Percentiles rank a stretch among this genome's conserved stretches.
Conservation (phyloP, 2,113 vertebrate genomes). For the Zosterops pallidus region DNA sequence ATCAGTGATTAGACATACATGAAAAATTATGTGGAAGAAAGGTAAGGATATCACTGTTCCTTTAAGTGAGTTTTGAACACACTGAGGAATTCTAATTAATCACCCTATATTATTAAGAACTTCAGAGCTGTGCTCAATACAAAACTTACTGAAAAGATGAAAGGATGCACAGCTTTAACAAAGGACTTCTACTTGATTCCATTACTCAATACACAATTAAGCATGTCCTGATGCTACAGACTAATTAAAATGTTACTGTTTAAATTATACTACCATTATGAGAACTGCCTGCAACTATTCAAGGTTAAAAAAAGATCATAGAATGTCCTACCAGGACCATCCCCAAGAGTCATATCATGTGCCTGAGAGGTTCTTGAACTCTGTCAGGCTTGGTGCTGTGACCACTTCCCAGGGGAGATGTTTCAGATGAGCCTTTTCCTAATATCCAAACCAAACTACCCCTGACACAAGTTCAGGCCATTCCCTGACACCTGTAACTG, state of each 20-base stretch:
- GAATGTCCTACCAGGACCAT: not conserved
- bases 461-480: not conserved
- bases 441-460: not conserved
- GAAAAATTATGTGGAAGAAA: not conserved
- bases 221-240: not conserved
- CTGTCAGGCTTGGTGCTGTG: not conserved
- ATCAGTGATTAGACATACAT: not conserved
- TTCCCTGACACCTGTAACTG: not conserved
- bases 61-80: not conserved
- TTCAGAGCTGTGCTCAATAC: not conserved
- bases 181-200: not conserved
- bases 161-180: not conserved
- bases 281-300: not conserved
- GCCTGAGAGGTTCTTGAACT: rapidly evolving
- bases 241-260: not conserved
- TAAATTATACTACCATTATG: not conserved
- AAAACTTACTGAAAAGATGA: not conserved
- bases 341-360: not conserved
- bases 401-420: not conserved
- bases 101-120: not conserved
- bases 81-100: not conserved
- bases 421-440: not conserved
- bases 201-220: not conserved
- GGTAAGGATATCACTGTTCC: not conserved
- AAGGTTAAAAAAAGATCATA: not conserved